Percentiles rank a stretch among this genome's conserved stretches.
These are phyloP conservation scores for Drosophila atripex DNA, from an alignment of 2,888 invertebrate genomes.

Conservation along the genomic window DNA sequence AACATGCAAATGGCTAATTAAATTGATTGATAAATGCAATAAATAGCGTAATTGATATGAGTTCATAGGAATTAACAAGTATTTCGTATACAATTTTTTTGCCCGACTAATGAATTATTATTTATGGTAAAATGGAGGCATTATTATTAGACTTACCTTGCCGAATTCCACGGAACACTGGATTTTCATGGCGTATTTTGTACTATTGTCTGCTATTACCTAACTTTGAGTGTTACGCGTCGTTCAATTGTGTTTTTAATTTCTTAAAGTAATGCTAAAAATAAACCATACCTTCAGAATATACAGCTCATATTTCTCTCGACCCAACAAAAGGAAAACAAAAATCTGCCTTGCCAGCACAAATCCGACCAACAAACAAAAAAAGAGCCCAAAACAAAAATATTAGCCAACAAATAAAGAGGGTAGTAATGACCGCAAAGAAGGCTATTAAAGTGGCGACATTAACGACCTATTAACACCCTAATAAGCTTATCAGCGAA, in stretches of 20 bases:
- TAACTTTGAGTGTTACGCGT: constrained; percentile 42
- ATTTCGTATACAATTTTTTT: not conserved
- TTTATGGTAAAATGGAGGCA: not conserved
- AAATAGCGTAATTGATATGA: constrained; percentile 12
- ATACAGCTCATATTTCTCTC: constrained; percentile 64
- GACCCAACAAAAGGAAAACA: constrained; percentile 25
- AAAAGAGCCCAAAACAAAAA: constrained; percentile 55
- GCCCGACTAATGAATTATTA: constrained; percentile 14
- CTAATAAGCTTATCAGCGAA: constrained; percentile 7
- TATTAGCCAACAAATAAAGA: constrained; percentile 51
- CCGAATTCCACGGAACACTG: constrained; percentile 29
- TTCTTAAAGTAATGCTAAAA: constrained; percentile 23
- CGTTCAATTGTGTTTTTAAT: constrained; percentile 47
- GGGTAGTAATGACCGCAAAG: constrained; percentile 46
- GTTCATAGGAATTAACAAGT: not conserved
- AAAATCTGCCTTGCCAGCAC: constrained; percentile 48
- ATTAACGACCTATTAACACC: constrained; percentile 26
- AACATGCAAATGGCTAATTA: constrained; percentile 28
- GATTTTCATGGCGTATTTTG: not conserved
- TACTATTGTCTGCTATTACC: constrained; percentile 46
- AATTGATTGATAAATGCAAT: constrained; percentile 36
- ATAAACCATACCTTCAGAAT: constrained; percentile 32
- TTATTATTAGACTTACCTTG: constrained; percentile 18
- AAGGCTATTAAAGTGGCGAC: constrained; percentile 17
- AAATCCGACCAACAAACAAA: constrained; percentile 13